A percentile compares a stretch with the other conserved stretches of the same genome.
Evolutionary conservation across 2,888 invertebrate species (phyloP).

Genomic region (Ptilodon capucinus): DNA sequence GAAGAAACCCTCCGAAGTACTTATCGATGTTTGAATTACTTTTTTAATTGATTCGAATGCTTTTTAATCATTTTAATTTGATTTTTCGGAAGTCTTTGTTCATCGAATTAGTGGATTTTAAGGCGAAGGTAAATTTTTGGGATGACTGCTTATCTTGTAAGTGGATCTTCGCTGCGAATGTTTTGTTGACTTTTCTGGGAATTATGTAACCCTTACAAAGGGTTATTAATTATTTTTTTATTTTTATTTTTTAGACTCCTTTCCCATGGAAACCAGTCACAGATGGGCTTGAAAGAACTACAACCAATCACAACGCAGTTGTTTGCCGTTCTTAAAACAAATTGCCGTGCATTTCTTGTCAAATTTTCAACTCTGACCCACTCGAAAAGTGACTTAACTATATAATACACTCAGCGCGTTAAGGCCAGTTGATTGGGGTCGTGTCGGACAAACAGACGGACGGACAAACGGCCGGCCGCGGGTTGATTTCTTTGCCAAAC

Average conservation of each 20-base stretch:
- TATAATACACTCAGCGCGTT: conserved; percentile 30
- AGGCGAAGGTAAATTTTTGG: neutral
- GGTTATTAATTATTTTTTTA: too few relatives aligned
- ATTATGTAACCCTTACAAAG: too few relatives aligned
- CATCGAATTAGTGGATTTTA: neutral
- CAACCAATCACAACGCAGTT: too few relatives aligned
- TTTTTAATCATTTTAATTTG: conserved; percentile 38
- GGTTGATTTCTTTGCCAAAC: conserved; percentile 77
- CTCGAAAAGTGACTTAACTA: conserved; percentile 14
- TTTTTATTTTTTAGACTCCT: too few relatives aligned
- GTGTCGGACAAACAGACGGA: conserved; percentile 38
- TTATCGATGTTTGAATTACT: conserved; percentile 33
- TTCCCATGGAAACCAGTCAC: too few relatives aligned
- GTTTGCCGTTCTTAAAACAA: too few relatives aligned
- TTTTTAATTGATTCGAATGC: conserved; percentile 37
- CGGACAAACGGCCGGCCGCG: conserved; percentile 42
- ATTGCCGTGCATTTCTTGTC: neutral
- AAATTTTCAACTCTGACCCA: conserved; percentile 1
- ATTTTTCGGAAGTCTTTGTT: conserved; percentile 14
- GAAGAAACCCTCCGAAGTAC: conserved; percentile 11
- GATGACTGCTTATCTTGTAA: neutral
- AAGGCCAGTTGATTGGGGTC: conserved; percentile 52
- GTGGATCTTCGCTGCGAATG: neutral
- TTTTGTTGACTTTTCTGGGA: neutral
- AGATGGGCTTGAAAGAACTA: too few relatives aligned